phyloP scores from a whole-genome alignment of 2,888 invertebrate genomes.

The Aleiodes testaceus region DNA sequence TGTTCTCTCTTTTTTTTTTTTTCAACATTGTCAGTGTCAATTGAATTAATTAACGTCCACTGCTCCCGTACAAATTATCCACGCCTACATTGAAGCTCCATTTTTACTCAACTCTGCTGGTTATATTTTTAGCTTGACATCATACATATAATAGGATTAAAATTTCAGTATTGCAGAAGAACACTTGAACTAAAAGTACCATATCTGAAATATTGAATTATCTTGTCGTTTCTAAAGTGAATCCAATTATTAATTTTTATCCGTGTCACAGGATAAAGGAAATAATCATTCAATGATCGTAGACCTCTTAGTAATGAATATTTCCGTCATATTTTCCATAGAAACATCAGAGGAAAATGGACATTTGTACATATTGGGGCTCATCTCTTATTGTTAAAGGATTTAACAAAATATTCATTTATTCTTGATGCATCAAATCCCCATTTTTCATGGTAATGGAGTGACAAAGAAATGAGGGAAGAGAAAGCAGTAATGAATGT shows the following conservation, averaged over 20 bases:
- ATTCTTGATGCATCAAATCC: too few relatives aligned
- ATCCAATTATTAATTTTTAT: slow-evolving; percentile 10
- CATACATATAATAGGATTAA: slow-evolving; percentile 20
- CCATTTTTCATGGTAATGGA: too few relatives aligned
- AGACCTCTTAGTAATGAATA: background rate
- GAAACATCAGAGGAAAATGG: too few relatives aligned
- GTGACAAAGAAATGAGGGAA: background rate
- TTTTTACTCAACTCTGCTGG: slow-evolving; percentile 18
- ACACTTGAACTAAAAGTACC: background rate
- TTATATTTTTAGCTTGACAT: slow-evolving; percentile 30
- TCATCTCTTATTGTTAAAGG: too few relatives aligned
- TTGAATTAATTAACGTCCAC: slow-evolving; percentile 51
- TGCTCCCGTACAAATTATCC: slow-evolving; percentile 23
- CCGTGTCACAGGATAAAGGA: background rate
- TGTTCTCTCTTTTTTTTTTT: background rate
- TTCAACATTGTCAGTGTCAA: slow-evolving; percentile 37
- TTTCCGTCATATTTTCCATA: too few relatives aligned
- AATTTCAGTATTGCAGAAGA: slow-evolving; percentile 10
- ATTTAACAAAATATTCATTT: too few relatives aligned
- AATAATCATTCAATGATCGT: background rate
- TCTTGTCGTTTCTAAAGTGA: slow-evolving; percentile 9
- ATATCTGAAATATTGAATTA: slow-evolving; percentile 27
- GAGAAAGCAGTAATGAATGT: background rate
- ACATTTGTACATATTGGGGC: too few relatives aligned
- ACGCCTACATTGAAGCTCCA: slow-evolving; percentile 26